Percentiles rank a stretch among this genome's conserved stretches.
phyloP scores from a whole-genome alignment of 2,797 vertebrate species.

The Acipenser oxyrinchus region DNA sequence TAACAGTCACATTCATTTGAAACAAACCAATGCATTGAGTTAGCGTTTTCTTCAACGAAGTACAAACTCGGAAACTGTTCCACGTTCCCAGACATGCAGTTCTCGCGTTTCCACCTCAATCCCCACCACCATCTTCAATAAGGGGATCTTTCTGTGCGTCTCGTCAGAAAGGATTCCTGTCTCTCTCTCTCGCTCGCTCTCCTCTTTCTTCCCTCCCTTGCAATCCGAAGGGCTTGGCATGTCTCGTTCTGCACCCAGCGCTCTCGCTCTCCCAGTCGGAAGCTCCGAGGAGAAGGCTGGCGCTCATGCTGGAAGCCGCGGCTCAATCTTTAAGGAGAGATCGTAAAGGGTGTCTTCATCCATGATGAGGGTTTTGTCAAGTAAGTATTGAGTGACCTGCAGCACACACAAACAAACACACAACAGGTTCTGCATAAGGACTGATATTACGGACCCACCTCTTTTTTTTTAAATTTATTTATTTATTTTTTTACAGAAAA shows the following conservation, averaged over 20 bases:
- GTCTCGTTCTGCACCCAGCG: conserved; percentile 17
- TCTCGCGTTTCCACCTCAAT: too few relatives aligned
- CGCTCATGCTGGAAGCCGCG: conserved; percentile 86
- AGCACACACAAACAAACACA: conserved; percentile 2
- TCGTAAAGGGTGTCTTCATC: conserved; percentile 93
- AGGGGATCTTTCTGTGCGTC: too few relatives aligned
- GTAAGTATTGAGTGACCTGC: conserved; percentile 88
- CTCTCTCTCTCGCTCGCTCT: conserved; percentile 10
- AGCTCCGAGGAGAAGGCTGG: conserved; percentile 36
- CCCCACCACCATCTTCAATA: too few relatives aligned
- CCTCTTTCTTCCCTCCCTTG: conserved; percentile 20
- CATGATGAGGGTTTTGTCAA: conserved; percentile 88
- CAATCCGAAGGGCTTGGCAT: conserved; percentile 33
- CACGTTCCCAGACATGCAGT: too few relatives aligned
- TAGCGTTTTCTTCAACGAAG: too few relatives aligned
- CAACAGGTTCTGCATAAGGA: too few relatives aligned
- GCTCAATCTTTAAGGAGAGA: conserved; percentile 88
- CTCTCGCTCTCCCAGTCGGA: conserved; percentile 22
- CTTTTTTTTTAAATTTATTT: too few relatives aligned
- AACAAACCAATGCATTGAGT: neutral
- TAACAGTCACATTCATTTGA: conserved; percentile 11
- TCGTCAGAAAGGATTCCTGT: neutral
- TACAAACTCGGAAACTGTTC: too few relatives aligned
- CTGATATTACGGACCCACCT: too few relatives aligned
- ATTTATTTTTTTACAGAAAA: too few relatives aligned